Evolutionary conservation across 2,113 vertebrate genomes (phyloP), one percentile per base, ranked within the genome.

Genomic region (Tonatia bakeri): DNA sequence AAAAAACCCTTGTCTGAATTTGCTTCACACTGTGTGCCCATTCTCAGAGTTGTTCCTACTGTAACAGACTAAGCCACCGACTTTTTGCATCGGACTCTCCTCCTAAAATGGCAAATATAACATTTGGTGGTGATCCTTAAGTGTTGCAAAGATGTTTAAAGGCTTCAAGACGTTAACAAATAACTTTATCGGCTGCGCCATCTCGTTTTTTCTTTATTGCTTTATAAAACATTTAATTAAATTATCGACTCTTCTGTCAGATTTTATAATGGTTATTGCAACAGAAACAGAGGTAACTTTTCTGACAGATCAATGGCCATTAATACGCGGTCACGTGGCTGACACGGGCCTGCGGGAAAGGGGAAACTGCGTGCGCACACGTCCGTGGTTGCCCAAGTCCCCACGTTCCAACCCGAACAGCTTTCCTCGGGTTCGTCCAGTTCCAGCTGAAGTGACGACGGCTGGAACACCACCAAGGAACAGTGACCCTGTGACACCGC

Each of bases 181-280:
- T 80, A 40, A 87, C 36, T 73, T 56, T 64, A 83, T 28, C 86
- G 47, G 11, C 3, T 93, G 17, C 4, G 50, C 79, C 38, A 72
- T 69, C 19, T 93, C 87, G 69, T 54, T 52, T 91, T 90, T 85
- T 94, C 82, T 56, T 73, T 72, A 70, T 82, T 73, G 47, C 33
- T 82, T 36, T 26, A 52, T 81, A 95, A 95, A 91, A 75, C 75
- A 40, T 80, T 90, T 85, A 84, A 81, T 91, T 11, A 64, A 85
- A 56, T 75, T 33, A 90, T 87, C 40, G 38, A 5, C 26, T 82
- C 15, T 80, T 88, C 4, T 50, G 4, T 36, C 33, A 92, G 17
- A 15, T 75, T 91, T 64, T 56, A 83, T 65, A 82, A 83, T 64
- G 15, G 28, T 38, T 89, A 89, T 40, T 75, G 7, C 80, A 94